Conservation (phyloP, 2,797 vertebrate species). For the Petrocephalus schoutedeni region DNA sequence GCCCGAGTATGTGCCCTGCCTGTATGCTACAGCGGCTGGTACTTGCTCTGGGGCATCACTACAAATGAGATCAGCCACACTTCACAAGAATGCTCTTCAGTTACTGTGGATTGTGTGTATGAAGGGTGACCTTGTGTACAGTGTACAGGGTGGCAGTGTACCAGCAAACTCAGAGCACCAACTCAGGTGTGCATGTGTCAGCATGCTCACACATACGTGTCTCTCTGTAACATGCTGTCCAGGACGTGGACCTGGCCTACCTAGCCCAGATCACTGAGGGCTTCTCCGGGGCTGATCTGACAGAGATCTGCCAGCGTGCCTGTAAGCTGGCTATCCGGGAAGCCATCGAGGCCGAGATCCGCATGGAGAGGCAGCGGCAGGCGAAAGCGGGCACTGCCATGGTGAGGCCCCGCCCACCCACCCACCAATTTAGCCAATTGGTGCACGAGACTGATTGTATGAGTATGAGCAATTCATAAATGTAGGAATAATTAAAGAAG, state of each 20-base stretch:
- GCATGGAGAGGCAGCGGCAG: conserved; percentile 59
- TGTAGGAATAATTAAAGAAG: background rate
- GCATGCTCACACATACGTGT: background rate
- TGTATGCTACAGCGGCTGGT: background rate
- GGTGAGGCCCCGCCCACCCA: conserved; percentile 43
- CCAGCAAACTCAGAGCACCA: background rate
- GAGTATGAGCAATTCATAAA: background rate
- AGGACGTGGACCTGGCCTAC: conserved; percentile 65
- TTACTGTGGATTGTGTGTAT: background rate
- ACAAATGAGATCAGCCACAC: background rate
- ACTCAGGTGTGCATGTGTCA: too few species aligned
- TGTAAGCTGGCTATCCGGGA: conserved; percentile 71
- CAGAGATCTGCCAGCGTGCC: conserved; percentile 69
- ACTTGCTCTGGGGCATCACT: background rate
- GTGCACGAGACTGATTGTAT: background rate
- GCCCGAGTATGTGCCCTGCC: conserved; percentile 38
- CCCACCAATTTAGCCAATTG: background rate
- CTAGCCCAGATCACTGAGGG: conserved; percentile 66
- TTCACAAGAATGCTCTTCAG: background rate
- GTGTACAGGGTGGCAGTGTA: background rate
- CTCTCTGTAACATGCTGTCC: background rate
- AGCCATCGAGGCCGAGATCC: conserved; percentile 67
- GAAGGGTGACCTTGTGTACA: background rate
- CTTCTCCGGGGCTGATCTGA: conserved; percentile 69
- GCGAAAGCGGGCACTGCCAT: conserved; percentile 53